Evolutionary conservation across 1,140 invertebrate species (phyloP), one percentile per base, ranked within the genome.

Genomic region (Drosophila oshimai): DNA sequence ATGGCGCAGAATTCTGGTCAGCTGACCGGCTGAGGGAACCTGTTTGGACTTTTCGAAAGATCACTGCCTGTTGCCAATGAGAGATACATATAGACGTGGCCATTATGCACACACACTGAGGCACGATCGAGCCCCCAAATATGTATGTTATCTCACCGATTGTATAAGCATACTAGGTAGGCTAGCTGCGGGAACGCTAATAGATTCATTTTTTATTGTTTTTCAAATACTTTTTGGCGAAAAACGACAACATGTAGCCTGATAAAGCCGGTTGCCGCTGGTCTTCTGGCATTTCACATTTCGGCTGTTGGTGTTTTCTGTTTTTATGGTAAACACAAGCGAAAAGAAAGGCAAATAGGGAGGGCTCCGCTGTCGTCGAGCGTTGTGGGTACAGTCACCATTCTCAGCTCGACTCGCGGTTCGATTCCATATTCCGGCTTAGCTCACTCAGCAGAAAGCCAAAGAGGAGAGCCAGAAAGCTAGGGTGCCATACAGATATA

Each of bases 121-220:
- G 44, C 36, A 17, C 64, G 80, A 84, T 72, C 80, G 80, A 84
- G 80, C 80, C 80, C 80, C 80, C 75, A 75, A 84, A 84, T 77
- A 74, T 51, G 51, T 76, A n/a, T 61, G 57, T 86, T 84, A 84
- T 86, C 80, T 65, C 71, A 36, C 9, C 13, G 60, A 74, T 86
- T 84, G 65, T 86, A 80, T 86, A 80, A 84, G 75, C 29, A 31
- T 22, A 39, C 26, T 13, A 45, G 20, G 20, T 44, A 20, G 18
- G 33, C 28, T 71, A 13, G 31, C 20, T 12, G 10, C 13, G 5
- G 20, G n/a, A 12, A 22, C 49, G 47, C 44, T 65, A 64, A 73
- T 73, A 73, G 68, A 72, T 62, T 61, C 22, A 29, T 33, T 72
- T 33, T 70, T 69, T 22, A 31, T 78, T 55, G 44, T 72, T 68